These are phyloP conservation scores for Ectropis grisescens DNA, from an alignment of 1,140 invertebrate genomes.

Conservation along the genomic window DNA sequence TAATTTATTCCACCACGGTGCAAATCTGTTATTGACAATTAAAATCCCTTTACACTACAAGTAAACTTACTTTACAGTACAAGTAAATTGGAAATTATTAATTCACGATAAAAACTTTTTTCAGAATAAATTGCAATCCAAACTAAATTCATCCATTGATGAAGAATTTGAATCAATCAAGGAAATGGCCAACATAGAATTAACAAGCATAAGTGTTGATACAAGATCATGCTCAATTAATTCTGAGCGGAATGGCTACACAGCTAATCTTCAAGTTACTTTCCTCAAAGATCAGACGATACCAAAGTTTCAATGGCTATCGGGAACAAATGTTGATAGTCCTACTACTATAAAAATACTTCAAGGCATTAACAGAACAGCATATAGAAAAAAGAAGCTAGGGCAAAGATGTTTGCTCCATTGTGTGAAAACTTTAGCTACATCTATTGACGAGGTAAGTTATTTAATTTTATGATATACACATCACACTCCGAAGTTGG, in stretches of 20 bases:
- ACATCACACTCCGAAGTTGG: too few relatives aligned
- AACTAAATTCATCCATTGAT: constrained; percentile 64
- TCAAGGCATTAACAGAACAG: constrained; percentile 61
- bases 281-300: constrained; percentile 77
- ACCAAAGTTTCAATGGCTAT: constrained; percentile 63
- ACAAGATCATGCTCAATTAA: constrained; percentile 80
- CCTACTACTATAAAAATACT: constrained; percentile 63
- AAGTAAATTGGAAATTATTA: too few relatives aligned
- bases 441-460: constrained; percentile 58
- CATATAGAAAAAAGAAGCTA: constrained; percentile 56
- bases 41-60: too few relatives aligned
- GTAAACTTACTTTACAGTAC: too few relatives aligned
- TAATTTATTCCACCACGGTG: too few relatives aligned
- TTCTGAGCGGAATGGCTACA: constrained; percentile 79
- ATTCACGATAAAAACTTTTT: too few relatives aligned
- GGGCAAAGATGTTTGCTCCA: constrained; percentile 57
- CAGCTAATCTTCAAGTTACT: constrained; percentile 81
- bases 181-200: constrained; percentile 87
- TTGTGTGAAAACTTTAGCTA: constrained; percentile 61
- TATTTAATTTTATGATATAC: too few relatives aligned
- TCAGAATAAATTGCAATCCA: constrained; percentile 40
- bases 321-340: constrained; percentile 62
- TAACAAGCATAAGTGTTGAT: constrained; percentile 84
- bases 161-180: constrained; percentile 89
- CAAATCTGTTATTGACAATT: too few relatives aligned